phyloP scores from a whole-genome alignment of 2,888 invertebrate species.

The Ochropleura plecta region DNA sequence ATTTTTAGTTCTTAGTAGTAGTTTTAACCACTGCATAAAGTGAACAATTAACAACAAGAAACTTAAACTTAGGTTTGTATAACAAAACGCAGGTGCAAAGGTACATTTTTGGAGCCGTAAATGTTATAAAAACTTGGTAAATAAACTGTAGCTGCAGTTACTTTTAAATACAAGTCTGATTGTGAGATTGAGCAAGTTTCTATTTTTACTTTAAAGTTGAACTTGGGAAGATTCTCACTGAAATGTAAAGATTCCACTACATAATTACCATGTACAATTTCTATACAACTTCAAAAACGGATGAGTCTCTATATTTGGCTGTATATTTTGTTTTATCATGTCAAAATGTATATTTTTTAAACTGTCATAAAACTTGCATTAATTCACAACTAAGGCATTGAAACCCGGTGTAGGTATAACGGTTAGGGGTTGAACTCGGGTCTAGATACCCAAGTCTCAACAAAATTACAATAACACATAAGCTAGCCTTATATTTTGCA shows the following conservation, averaged over 20 bases:
- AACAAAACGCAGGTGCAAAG: conserved; percentile 13
- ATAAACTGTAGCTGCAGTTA: no score
- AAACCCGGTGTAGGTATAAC: no score
- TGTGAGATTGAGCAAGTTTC: no score
- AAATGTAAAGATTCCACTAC: no score
- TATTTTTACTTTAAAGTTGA: neutral
- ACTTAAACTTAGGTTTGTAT: neutral
- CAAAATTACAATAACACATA: neutral
- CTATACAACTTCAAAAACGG: no score
- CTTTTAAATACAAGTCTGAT: neutral
- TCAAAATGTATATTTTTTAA: neutral
- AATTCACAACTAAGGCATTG: neutral
- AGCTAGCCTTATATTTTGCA: neutral
- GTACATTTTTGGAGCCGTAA: neutral
- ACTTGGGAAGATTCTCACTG: neutral
- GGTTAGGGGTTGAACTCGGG: no score
- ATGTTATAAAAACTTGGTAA: no score
- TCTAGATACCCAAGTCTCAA: neutral
- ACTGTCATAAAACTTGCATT: neutral
- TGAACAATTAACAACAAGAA: neutral
- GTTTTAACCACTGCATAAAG: neutral
- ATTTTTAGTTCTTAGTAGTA: neutral
- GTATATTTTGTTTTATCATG: neutral
- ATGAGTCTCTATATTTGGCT: no score
- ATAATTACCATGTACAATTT: neutral